These are phyloP conservation scores for Pristis pectinata DNA, from an alignment of 2,797 vertebrate species.

Conservation along the genomic window DNA sequence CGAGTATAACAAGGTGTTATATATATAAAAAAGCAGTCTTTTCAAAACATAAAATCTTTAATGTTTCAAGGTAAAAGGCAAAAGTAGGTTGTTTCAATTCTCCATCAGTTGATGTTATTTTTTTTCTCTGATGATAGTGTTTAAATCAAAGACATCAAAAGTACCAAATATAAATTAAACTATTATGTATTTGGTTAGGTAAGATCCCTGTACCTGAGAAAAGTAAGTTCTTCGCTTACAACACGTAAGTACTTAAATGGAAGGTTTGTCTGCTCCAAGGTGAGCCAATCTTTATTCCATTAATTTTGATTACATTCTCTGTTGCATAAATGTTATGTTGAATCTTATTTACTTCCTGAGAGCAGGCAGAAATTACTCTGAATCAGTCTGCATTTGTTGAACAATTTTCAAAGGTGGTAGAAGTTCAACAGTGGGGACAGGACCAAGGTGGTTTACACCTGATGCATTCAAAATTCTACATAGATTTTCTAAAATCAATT, in stretches of 20 bases:
- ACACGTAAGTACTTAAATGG: neutral
- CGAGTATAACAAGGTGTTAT: neutral
- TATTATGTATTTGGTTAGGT: neutral
- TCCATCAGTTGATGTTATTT: neutral
- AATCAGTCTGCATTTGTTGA: neutral
- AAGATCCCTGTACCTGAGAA: neutral
- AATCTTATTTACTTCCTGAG: neutral
- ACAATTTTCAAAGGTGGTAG: neutral
- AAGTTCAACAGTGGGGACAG: neutral
- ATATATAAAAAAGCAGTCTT: neutral
- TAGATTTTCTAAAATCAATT: neutral
- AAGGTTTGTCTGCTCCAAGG: conserved; percentile 1
- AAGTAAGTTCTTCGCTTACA: neutral
- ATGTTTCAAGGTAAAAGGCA: neutral
- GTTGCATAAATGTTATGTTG: neutral
- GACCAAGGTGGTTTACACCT: neutral
- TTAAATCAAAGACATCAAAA: neutral
- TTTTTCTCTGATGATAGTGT: neutral
- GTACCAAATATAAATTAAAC: neutral
- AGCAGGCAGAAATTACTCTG: neutral
- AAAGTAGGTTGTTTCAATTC: neutral
- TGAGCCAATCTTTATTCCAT: too few relatives aligned
- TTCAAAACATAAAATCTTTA: neutral
- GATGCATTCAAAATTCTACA: neutral
- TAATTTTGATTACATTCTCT: neutral